These are phyloP conservation scores for Paracanthobrama guichenoti DNA, from an alignment of 2,113 vertebrate genomes.

Conservation along the genomic window DNA sequence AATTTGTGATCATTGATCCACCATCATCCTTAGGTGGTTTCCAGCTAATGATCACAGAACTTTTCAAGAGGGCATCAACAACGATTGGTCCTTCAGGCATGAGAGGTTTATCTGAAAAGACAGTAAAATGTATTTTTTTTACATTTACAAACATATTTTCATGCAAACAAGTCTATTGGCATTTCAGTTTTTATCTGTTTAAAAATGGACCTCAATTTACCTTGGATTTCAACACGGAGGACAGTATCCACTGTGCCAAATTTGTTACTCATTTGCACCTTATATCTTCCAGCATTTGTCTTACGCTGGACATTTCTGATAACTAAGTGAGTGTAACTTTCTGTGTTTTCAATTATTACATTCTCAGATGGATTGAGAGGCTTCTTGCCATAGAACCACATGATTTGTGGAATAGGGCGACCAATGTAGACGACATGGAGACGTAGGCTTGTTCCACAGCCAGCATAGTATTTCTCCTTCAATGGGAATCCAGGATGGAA, in stretches of 20 bases:
- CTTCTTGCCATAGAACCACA: conserved; percentile 96
- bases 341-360: conserved; percentile 93
- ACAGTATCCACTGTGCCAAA: conserved; percentile 88
- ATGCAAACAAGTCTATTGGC: background rate
- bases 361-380: conserved; percentile 88
- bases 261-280: conserved; percentile 92
- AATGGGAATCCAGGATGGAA: conserved; percentile 95
- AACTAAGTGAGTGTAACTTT: conserved; percentile 94
- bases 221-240: conserved; percentile 96
- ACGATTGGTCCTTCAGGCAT: conserved; percentile 89
- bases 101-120: conserved; percentile 89
- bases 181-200: background rate
- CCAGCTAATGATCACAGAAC: conserved; percentile 95
- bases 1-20: conserved; percentile 94
- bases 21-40: conserved; percentile 92
- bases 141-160: background rate
- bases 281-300: conserved; percentile 93
- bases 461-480: conserved; percentile 92
- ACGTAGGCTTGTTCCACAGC: conserved; percentile 91
- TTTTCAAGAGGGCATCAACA: conserved; percentile 92
- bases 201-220: conserved; percentile 68
- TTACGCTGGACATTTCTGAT: conserved; percentile 94
- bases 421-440: conserved; percentile 95
- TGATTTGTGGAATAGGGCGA: conserved; percentile 95
- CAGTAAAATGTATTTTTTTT: conserved; percentile 4